phyloP scores from a whole-genome alignment of 2,888 invertebrate species.

The Rhogogaster chlorosoma region DNA sequence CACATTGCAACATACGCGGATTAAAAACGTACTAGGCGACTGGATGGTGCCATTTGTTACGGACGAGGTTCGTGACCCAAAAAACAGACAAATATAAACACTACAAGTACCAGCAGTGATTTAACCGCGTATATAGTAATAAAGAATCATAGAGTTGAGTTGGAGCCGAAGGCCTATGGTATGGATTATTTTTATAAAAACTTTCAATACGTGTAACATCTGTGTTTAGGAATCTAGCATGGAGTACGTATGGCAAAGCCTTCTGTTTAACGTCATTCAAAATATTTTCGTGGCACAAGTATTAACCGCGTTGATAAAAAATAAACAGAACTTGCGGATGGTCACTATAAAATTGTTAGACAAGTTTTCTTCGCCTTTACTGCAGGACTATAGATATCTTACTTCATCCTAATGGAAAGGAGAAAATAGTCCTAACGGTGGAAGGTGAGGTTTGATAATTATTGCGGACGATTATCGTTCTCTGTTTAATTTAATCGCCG shows the following conservation, averaged over 20 bases:
- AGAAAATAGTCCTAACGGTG: background rate
- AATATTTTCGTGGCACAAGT: background rate
- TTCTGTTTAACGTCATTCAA: slow-evolving; percentile 33
- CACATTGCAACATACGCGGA: background rate
- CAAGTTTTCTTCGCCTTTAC: background rate
- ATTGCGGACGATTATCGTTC: background rate
- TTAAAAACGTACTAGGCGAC: background rate
- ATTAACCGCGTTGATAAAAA: background rate
- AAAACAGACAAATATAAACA: background rate
- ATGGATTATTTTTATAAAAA: slow-evolving; percentile 2
- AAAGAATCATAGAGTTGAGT: slow-evolving; percentile 6
- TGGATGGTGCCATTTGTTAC: background rate
- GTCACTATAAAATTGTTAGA: background rate
- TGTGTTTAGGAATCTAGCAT: background rate
- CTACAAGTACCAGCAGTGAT: background rate
- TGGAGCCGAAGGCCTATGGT: background rate
- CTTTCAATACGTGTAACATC: background rate
- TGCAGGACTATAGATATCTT: background rate
- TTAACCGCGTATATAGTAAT: background rate
- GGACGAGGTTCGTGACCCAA: background rate
- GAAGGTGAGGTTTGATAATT: background rate
- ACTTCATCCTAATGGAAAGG: background rate
- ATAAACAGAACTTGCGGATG: slow-evolving; percentile 1
- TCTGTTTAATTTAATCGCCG: background rate
- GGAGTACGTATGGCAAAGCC: background rate